These are phyloP conservation scores for Notothenia coriiceps DNA, from an alignment of 2,113 vertebrate species.

Conservation along the genomic window DNA sequence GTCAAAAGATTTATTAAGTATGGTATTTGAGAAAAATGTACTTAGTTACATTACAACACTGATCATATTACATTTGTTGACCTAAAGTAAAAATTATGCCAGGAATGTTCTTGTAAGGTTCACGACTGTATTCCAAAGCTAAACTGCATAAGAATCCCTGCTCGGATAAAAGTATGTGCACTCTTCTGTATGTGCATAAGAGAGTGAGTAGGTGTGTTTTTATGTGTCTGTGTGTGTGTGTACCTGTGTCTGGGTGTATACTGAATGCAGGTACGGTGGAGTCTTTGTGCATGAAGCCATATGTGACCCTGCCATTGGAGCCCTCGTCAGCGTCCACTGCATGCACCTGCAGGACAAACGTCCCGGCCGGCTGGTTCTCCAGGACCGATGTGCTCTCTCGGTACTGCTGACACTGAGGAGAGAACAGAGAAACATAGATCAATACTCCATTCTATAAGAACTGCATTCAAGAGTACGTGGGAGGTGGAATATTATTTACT, in stretches of 20 bases:
- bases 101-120: no score
- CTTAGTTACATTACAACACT: no score
- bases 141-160: no score
- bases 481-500: conserved; percentile 14
- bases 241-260: conserved; percentile 92
- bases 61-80: no score
- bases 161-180: no score
- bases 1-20: no score
- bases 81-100: no score
- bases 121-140: neutral
- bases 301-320: conserved; percentile 90
- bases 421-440: conserved; percentile 1
- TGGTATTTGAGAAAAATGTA: no score
- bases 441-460: neutral
- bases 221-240: conserved; percentile 28
- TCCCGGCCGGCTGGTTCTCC: conserved; percentile 91
- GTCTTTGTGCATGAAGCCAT: conserved; percentile 92
- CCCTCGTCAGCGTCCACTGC: conserved; percentile 92
- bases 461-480: conserved; percentile 12
- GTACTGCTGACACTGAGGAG: conserved; percentile 89
- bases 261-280: conserved; percentile 89
- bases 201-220: conserved; percentile 6
- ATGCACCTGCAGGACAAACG: conserved; percentile 88
- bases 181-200: neutral
- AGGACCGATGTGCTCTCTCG: conserved; percentile 87